A percentile compares a stretch with the other conserved stretches of the same genome.
Conservation (phyloP, 2,797 vertebrate species). For the Euphonia xanthogaster region DNA sequence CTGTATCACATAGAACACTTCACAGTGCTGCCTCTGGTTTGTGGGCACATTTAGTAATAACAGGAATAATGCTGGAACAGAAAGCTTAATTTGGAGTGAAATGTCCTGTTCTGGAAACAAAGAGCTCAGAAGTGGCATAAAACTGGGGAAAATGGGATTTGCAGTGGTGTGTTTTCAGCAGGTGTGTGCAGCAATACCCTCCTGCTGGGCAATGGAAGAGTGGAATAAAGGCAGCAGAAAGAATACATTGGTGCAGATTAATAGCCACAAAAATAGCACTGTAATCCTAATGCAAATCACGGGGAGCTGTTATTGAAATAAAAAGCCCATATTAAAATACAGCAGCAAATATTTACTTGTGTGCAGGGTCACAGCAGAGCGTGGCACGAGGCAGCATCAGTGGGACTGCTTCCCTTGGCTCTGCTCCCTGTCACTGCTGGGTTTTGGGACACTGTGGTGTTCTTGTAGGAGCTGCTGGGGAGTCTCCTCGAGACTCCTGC, state of each 20-base stretch:
- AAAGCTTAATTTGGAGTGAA: background rate
- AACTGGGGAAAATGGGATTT: background rate
- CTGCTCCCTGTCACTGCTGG: rapidly evolving
- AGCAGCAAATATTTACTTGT: background rate
- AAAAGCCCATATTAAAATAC: background rate
- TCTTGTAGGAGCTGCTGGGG: background rate
- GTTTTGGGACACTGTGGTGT: background rate
- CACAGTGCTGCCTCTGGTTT: background rate
- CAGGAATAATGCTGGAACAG: background rate
- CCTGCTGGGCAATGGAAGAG: background rate
- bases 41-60: background rate
- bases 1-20: background rate
- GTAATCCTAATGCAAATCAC: background rate
- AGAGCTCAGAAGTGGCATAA: background rate
- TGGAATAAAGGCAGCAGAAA: background rate
- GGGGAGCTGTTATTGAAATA: background rate
- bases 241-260: background rate
- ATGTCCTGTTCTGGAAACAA: background rate
- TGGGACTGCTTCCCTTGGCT: background rate
- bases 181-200: background rate
- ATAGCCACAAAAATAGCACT: background rate
- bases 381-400: rapidly evolving
- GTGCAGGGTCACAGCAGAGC: background rate
- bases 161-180: background rate
- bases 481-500: rapidly evolving